These are phyloP conservation scores for Acomys russatus DNA, from an alignment of 2,797 vertebrate genomes.

Conservation along the genomic window DNA sequence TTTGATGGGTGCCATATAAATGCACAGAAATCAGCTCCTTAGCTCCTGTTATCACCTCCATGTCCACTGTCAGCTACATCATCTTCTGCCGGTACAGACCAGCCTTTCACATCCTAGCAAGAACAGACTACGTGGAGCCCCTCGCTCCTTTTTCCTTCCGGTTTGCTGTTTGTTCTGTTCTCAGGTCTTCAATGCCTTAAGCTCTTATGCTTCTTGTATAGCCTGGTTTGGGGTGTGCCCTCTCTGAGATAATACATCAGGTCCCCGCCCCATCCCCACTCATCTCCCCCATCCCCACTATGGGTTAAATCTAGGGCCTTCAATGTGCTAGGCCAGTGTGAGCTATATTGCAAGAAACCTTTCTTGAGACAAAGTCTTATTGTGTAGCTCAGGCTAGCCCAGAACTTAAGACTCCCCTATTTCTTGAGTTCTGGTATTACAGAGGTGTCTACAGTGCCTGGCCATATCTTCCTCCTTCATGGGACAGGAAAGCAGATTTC, in stretches of 20 bases:
- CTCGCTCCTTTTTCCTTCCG: accelerated
- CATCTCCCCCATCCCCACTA: accelerated
- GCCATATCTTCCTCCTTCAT: background rate
- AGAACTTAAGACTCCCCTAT: background rate
- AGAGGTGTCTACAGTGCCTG: background rate
- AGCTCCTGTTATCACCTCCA: background rate
- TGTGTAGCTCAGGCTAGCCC: background rate
- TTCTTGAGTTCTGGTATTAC: background rate
- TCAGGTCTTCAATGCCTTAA: background rate
- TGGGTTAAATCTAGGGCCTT: background rate
- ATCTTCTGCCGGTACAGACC: background rate
- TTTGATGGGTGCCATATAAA: background rate
- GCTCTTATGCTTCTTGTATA: background rate
- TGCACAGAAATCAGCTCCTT: background rate
- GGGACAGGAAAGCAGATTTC: background rate
- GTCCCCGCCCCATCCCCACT: no score
- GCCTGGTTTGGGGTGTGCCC: background rate
- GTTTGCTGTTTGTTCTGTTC: background rate
- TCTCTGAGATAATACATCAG: background rate
- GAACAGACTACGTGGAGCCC: background rate
- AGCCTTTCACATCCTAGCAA: background rate
- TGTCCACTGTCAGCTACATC: background rate
- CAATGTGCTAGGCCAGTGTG: no score
- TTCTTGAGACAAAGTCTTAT: background rate
- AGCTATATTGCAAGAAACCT: background rate